Evolutionary conservation across 1,140 invertebrate genomes (phyloP), one percentile per base, ranked within the genome.

Genomic region (Drosophila tristis): DNA sequence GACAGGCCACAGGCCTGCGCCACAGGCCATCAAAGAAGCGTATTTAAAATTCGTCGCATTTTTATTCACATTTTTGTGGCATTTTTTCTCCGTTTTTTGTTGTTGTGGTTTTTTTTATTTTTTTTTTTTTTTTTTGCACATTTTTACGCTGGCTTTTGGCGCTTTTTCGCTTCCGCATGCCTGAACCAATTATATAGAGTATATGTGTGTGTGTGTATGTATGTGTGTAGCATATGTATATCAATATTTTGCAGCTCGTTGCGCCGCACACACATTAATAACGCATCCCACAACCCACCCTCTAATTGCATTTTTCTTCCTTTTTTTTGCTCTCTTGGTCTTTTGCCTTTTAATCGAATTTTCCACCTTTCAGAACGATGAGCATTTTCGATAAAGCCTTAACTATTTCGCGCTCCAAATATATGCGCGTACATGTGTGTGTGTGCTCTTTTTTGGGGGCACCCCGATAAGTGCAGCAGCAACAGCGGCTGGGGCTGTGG

Each of bases 251-350:
- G 20, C 48, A 71, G 70, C 54, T 74, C 53, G 68, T 58, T 56
- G 44, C 63, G 49, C 25, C 7, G 16, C 35, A 15, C 35, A 8
- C 78, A 91, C 81, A 91, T 91, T 91, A 91, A 91, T 91, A 91
- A 91, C 84, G 90, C 90, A 91, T 91, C 81, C 81, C 90, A 91
- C 89, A 91, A 90, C 85, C 81, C 90, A 91, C 90, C 90, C 90
- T 91, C 90, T 91, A 91, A 91, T 91, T 91, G 90, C 78, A 84
- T 91, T 91, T 80, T 65, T 71, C 31, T 20, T 39, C 51, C 35
- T 91, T 80, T 64, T 71, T 42, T 20, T 44, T 51, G 0, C 1
- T 48, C 45, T 48, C 45, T 54, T 45, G 50, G 74, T 53, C 56
- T 1, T 62, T 57, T 11, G 66, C 66, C 64, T 20, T 86, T 86